Evolutionary conservation across 2,888 invertebrate genomes (phyloP).

Genomic region (Macrosiphum euphorbiae): DNA sequence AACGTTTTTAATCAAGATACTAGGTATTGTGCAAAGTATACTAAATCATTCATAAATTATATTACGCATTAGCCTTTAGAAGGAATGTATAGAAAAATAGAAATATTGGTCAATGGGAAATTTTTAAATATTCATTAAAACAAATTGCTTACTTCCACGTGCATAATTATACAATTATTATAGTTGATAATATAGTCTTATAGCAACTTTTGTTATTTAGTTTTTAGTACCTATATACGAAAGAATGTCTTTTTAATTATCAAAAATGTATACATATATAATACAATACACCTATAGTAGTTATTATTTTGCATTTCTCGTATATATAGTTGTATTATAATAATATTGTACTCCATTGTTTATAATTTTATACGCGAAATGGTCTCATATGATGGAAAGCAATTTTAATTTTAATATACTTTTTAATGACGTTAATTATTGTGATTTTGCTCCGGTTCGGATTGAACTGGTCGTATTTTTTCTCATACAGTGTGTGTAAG

Average conservation of each 20-base stretch:
- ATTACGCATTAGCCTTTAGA: neutral
- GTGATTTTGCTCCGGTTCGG: conserved; percentile 23
- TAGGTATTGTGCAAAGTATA: too few species aligned
- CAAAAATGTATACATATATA: neutral
- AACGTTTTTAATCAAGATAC: neutral
- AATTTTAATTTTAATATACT: conserved; percentile 32
- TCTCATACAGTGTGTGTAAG: neutral
- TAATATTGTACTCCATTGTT: conserved; percentile 22
- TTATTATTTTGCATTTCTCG: neutral
- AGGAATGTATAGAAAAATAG: neutral
- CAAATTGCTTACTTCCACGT: neutral
- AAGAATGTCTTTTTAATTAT: conserved; percentile 32
- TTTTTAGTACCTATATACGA: neutral
- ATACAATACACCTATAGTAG: neutral
- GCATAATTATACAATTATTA: neutral
- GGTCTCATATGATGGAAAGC: neutral
- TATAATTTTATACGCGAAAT: neutral
- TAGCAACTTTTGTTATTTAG: neutral
- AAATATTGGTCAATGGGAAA: neutral
- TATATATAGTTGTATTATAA: neutral
- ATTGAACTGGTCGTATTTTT: neutral
- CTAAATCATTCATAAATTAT: neutral
- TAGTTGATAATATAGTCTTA: neutral
- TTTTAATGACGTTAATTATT: conserved; percentile 47
- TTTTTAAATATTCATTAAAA: neutral